Conservation (phyloP, 2,888 invertebrate genomes). For the Drosophila putrida region DNA sequence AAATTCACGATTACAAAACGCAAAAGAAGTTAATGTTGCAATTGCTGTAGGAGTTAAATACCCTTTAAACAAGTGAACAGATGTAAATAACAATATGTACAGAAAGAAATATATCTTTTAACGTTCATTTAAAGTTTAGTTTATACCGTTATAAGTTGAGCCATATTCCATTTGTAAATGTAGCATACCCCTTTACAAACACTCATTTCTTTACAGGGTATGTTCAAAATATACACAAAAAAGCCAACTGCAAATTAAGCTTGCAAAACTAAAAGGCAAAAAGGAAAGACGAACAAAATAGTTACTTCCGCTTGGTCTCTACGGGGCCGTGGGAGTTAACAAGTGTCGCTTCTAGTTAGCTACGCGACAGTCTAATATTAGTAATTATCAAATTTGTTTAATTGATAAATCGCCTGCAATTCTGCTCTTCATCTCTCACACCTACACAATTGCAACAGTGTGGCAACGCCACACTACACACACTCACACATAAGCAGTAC, state of each 20-base stretch:
- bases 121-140: too few relatives aligned
- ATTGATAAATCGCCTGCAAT: constrained; percentile 61
- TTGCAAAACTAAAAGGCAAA: constrained; percentile 40
- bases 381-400: constrained; percentile 78
- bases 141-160: too few relatives aligned
- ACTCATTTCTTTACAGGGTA: constrained; percentile 27
- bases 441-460: constrained; percentile 25
- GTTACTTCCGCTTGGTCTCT: constrained; percentile 72
- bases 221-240: constrained; percentile 23
- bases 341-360: constrained; percentile 54
- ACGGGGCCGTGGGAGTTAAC: constrained; percentile 49
- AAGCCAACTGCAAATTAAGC: constrained; percentile 67
- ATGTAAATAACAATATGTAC: not conserved
- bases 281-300: constrained; percentile 75
- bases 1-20: constrained; percentile 65
- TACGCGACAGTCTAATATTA: constrained; percentile 44
- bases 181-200: not conserved
- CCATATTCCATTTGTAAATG: not conserved
- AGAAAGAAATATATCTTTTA: not conserved
- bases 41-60: constrained; percentile 4
- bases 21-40: constrained; percentile 9
- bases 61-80: not conserved
- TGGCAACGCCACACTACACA: constrained; percentile 41
- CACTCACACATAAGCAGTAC: constrained; percentile 6
- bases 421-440: constrained; percentile 5